phyloP scores from a whole-genome alignment of 2,888 invertebrate species.

The Timema podura region DNA sequence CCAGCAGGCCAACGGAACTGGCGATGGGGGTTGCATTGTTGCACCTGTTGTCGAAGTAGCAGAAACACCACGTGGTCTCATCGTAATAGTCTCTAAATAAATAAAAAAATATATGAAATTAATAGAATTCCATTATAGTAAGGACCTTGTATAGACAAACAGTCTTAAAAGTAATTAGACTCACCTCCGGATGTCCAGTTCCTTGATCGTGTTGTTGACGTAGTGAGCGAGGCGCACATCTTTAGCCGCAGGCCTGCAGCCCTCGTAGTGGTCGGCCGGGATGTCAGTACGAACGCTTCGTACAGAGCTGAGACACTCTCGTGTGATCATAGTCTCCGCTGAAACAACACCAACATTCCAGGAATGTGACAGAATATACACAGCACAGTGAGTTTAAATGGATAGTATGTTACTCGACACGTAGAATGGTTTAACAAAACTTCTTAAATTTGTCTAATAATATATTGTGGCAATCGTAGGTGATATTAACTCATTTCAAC shows the following conservation, averaged over 20 bases:
- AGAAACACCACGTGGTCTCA: slow-evolving; percentile 82
- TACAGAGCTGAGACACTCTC: slow-evolving; percentile 80
- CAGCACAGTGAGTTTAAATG: no score
- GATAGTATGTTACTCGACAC: no score
- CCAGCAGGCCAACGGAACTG: no score
- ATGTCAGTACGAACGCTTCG: slow-evolving; percentile 76
- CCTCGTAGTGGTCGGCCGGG: slow-evolving; percentile 88
- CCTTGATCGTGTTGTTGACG: slow-evolving; percentile 80
- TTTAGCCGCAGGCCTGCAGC: slow-evolving; percentile 74
- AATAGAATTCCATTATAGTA: background rate
- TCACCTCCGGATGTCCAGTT: slow-evolving; percentile 77
- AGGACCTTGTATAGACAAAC: background rate
- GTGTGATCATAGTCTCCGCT: slow-evolving; percentile 76
- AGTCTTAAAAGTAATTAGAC: background rate
- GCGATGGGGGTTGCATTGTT: slow-evolving; percentile 51
- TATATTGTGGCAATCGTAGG: no score
- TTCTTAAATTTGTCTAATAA: no score
- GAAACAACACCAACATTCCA: slow-evolving; percentile 28
- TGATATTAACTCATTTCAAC: no score
- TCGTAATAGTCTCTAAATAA: slow-evolving; percentile 71
- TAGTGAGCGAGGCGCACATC: slow-evolving; percentile 79
- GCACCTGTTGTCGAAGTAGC: slow-evolving; percentile 86
- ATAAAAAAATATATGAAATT: slow-evolving; percentile 21
- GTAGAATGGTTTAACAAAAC: no score
- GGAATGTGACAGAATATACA: no score